Conservation (phyloP, 2,797 vertebrate species). For the Bufotes viridis region DNA sequence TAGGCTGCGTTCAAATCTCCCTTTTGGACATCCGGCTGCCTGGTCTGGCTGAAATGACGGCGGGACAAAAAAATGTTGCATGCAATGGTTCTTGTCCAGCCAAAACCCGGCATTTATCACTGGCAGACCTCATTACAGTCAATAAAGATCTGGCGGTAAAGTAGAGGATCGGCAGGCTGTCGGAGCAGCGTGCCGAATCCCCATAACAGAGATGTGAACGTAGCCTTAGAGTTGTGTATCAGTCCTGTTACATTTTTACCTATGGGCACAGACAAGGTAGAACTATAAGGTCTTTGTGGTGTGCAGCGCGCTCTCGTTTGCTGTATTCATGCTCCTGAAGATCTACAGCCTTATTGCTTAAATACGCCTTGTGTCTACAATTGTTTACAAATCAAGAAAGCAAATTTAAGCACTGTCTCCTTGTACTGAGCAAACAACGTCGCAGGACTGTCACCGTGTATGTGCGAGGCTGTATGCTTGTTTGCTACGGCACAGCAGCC, state of each 20-base stretch:
- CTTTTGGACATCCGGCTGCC: no score
- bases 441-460: conserved; percentile 23
- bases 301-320: not conserved
- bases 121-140: no score
- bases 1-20: no score
- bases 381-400: conserved; percentile 58
- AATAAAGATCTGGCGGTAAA: no score
- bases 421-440: not conserved
- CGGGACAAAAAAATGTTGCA: no score
- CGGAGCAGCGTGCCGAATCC: no score
- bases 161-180: no score
- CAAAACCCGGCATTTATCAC: no score
- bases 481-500: accelerated
- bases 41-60: no score
- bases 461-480: conserved; percentile 17
- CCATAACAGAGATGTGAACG: no score
- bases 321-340: not conserved
- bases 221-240: not conserved
- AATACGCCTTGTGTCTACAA: conserved; percentile 47
- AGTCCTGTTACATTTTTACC: not conserved
- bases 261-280: not conserved
- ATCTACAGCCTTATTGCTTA: not conserved
- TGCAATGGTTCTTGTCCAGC: no score
- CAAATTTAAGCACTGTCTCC: not conserved
- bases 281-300: not conserved